Base-by-base conservation (phyloP, 2,113 vertebrate genomes). In the Stigmatopora argus region DNA sequence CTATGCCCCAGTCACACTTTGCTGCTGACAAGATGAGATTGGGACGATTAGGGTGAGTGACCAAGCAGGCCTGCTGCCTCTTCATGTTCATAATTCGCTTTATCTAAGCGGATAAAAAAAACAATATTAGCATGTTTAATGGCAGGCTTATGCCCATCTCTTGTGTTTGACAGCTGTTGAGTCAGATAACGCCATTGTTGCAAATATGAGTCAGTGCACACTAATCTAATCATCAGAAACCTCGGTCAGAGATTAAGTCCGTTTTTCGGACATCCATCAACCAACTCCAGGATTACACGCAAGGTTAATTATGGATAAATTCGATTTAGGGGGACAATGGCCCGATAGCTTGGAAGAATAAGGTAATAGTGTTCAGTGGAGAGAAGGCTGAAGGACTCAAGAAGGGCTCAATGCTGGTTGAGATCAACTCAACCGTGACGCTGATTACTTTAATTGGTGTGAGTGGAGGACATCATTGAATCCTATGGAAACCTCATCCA, bases 81-180 rank as follows among this genome's bases (percentile, higher is more conserved):
- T 72, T 70, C 68, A 71, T 64, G 21, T 67, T 62, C 77, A 67
- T 79, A 81, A 82, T 83, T 80, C 18, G 23, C 69, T 67, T 10
- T 9, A 57, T 74, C 59, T 81, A 83, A 85, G 82, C 80, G 83
- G 78, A 87, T 88, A 62, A 87, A 77, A 75, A 67, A 70, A 53
- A 31, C 26, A 31, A 70, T 57, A 89, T 91, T 86, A 85, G 73
- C 82, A 86, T 89, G 71, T 86, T 83, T 85, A 83, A 87, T 82
- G 74, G 73, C 65, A 35, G 53, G 78, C 66, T 80, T 71, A 78
- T 62, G 75, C 64, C 65, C 68, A 59, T 80, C 67, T 71, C 45
- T 73, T 78, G 58, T 81, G 67, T 84, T 80, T 78, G 83, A 82
- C 87, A 90, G 88, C 83, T 89, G 90, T 87, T 85, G 81, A 81